Evolutionary conservation across 2,888 invertebrate species (phyloP).

Genomic region (Choristoneura rosaceana): DNA sequence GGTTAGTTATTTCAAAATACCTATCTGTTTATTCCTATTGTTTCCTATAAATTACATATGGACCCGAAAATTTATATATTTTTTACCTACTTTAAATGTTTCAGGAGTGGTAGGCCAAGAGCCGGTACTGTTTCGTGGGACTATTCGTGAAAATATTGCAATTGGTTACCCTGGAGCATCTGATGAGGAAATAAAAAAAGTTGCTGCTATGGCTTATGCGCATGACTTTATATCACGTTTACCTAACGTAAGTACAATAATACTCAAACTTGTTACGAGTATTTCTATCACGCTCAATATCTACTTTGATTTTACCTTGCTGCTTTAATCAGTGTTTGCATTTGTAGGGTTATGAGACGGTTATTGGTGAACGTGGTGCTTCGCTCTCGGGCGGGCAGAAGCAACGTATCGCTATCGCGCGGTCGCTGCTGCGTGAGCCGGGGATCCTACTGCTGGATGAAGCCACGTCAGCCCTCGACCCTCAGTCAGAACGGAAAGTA

Average conservation of each 20-base stretch:
- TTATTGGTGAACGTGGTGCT: slow-evolving; percentile 92
- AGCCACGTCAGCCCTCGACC: slow-evolving; percentile 94
- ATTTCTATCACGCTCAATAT: neutral
- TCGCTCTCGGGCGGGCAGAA: slow-evolving; percentile 94
- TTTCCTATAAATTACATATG: no score
- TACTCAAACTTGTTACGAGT: neutral
- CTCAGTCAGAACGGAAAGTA: slow-evolving; percentile 91
- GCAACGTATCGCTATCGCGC: slow-evolving; percentile 93
- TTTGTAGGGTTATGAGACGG: slow-evolving; percentile 89
- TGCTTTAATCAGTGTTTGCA: no score
- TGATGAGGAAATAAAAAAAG: slow-evolving; percentile 85
- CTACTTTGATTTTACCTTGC: neutral
- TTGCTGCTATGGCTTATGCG: slow-evolving; percentile 87
- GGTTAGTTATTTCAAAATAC: slow-evolving; percentile 64
- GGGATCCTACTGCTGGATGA: slow-evolving; percentile 91
- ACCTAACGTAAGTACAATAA: slow-evolving; percentile 77
- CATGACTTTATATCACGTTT: slow-evolving; percentile 88
- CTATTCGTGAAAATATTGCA: slow-evolving; percentile 85
- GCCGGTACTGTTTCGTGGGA: slow-evolving; percentile 90
- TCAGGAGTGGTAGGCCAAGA: slow-evolving; percentile 90
- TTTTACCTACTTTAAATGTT: neutral
- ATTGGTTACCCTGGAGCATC: slow-evolving; percentile 87
- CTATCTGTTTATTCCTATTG: neutral
- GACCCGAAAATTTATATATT: neutral
- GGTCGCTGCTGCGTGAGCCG: slow-evolving; percentile 91